Percentiles rank a stretch among this genome's conserved stretches.
These are phyloP conservation scores for Limnephilus auricula DNA, from an alignment of 2,888 invertebrate species.

Conservation along the genomic window DNA sequence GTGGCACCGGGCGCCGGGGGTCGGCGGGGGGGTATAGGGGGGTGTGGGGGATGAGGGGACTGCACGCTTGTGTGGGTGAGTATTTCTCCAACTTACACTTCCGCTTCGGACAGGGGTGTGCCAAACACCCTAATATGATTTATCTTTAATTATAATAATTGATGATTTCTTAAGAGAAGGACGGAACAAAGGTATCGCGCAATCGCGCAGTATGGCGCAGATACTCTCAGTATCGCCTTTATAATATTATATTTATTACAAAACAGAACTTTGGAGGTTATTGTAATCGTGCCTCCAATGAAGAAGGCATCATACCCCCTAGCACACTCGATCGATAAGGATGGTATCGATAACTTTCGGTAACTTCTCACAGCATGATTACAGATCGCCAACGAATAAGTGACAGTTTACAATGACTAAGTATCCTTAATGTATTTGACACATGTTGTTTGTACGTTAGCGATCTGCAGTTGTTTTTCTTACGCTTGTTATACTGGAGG, in stretches of 20 bases:
- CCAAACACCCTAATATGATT: slow-evolving; percentile 2
- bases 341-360: too few relatives aligned
- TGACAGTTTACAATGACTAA: too few relatives aligned
- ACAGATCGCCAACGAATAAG: too few relatives aligned
- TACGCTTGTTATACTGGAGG: too few relatives aligned
- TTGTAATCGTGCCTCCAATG: too few relatives aligned
- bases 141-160: neutral
- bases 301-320: too few relatives aligned
- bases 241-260: neutral
- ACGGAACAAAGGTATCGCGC: neutral
- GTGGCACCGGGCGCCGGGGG: neutral
- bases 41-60: neutral
- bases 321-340: too few relatives aligned
- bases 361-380: too few relatives aligned
- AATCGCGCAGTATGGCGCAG: neutral
- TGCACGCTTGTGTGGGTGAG: slow-evolving; percentile 29
- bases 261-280: too few relatives aligned
- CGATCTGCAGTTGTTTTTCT: too few relatives aligned
- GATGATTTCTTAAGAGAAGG: neutral
- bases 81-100: slow-evolving; percentile 44
- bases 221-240: neutral
- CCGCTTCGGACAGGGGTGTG: slow-evolving; percentile 29
- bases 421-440: too few relatives aligned
- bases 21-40: neutral
- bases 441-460: too few relatives aligned